phyloP scores from a whole-genome alignment of 2,888 invertebrate species.

The Busseola fusca region DNA sequence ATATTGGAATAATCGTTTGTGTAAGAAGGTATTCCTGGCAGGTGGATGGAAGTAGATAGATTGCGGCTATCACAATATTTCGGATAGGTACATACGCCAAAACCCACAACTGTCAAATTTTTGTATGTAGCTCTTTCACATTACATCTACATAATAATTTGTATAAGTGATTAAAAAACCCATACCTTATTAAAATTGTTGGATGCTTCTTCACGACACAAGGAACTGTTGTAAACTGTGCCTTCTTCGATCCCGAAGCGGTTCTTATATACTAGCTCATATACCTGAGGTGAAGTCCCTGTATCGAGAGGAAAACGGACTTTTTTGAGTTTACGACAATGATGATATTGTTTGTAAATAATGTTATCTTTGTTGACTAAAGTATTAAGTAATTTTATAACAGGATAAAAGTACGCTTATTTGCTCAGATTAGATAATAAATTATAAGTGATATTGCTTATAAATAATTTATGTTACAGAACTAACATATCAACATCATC shows the following conservation, averaged over 20 bases:
- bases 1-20: background rate
- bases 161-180: background rate
- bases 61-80: background rate
- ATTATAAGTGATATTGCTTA: no score
- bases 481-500: no score
- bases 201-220: conserved; percentile 18
- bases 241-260: background rate
- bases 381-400: background rate
- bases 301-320: conserved; percentile 21
- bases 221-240: conserved; percentile 33
- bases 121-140: background rate
- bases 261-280: conserved; percentile 39
- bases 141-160: no score
- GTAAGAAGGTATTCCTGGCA: background rate
- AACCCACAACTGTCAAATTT: no score
- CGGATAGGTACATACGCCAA: background rate
- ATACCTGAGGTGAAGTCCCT: conserved; percentile 49
- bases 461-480: no score
- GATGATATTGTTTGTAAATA: conserved; percentile 34
- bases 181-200: conserved; percentile 18
- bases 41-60: background rate
- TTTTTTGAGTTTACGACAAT: conserved; percentile 8
- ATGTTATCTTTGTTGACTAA: background rate
- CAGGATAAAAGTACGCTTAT: no score
- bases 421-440: no score